Base-by-base conservation (phyloP, 2,797 vertebrate species). In the Acanthurus leucopareius region DNA sequence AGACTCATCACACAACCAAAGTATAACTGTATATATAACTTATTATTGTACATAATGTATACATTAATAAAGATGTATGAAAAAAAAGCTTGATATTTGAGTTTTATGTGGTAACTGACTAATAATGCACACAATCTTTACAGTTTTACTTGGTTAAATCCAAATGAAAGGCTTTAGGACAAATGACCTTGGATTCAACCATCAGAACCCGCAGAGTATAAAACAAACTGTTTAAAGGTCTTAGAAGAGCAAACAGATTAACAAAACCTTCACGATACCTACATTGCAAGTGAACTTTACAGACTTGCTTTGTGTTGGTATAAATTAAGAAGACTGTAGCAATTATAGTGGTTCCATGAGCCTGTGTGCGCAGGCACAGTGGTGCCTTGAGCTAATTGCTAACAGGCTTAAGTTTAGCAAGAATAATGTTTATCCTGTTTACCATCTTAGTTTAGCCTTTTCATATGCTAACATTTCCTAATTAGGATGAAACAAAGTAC, bases 11-110 rank as follows among this genome's bases (percentile, higher is more conserved):
- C 79, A 59, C 45, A 88, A 92, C 76, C 77, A 90, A 92, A 91
- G 75, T 91, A 85, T 89, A 91, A 87, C 86, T 96, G 94, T 95
- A 96, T 94, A 96, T 96, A 96, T 96, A 96, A 96, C 88, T 96
- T 96, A 96, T 96, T 96, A 94, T 85, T 96, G 95, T 96, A 95
- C 91, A 96, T 95, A 94, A 88, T 90, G 82, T 91, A 94, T 88
- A 80, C 90, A 89, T 91, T 82, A 91, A 91, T 94, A 94, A 95
- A 95, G 80, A 94, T 89, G 79, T 94, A 93, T 88, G 73, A 73
- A 82, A 86, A 84, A 20, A 84, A 7, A 40, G 42, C 22, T 54
- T 73, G 14, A 13, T 22, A 9, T 80, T 47, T 71, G 25, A 47
- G 20, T 77, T 56, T 54, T 51, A 19, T 75, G 28, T 20, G 52